Conservation (phyloP, 2,113 vertebrate species). For the Sporophila hypoxantha region DNA sequence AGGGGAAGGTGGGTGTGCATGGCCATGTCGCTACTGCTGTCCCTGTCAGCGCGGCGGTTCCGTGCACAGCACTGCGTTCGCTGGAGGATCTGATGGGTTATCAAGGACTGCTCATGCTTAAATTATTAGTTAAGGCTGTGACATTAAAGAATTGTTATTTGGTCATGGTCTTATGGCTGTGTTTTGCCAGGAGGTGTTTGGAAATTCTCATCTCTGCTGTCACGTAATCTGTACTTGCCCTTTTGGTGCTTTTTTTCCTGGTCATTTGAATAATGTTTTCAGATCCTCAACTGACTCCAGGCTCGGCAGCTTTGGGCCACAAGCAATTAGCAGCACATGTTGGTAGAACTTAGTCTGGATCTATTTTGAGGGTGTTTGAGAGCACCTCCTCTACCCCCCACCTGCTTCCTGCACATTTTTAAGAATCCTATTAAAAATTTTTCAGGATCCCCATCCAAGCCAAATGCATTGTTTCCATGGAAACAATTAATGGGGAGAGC, state of each 20-base stretch:
- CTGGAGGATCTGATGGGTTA: slow-evolving; percentile 20
- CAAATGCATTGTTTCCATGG: slow-evolving; percentile 79
- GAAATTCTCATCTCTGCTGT: slow-evolving; percentile 37
- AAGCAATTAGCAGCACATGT: slow-evolving; percentile 29
- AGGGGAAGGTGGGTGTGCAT: not conserved
- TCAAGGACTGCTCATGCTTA: slow-evolving; percentile 36
- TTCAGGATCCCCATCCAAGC: slow-evolving; percentile 67
- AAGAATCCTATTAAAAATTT: slow-evolving; percentile 70
- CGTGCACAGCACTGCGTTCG: not conserved
- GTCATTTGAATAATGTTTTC: slow-evolving; percentile 46
- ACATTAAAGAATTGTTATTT: slow-evolving; percentile 39
- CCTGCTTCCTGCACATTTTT: slow-evolving; percentile 45
- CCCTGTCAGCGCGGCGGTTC: not conserved
- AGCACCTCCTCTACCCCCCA: not conserved
- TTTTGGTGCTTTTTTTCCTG: slow-evolving; percentile 35
- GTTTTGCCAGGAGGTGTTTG: slow-evolving; percentile 46
- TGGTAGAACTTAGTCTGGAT: slow-evolving; percentile 18
- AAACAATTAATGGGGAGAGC: slow-evolving; percentile 80
- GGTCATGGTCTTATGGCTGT: slow-evolving; percentile 20
- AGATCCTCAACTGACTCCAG: slow-evolving; percentile 13
- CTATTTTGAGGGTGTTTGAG: not conserved
- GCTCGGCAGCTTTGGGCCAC: slow-evolving; percentile 36
- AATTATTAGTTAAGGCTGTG: slow-evolving; percentile 47
- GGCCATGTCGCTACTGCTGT: not conserved
- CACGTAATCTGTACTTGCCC: slow-evolving; percentile 47